Base-by-base conservation (phyloP, 2,888 invertebrate genomes). In the Drosophila atripex region DNA sequence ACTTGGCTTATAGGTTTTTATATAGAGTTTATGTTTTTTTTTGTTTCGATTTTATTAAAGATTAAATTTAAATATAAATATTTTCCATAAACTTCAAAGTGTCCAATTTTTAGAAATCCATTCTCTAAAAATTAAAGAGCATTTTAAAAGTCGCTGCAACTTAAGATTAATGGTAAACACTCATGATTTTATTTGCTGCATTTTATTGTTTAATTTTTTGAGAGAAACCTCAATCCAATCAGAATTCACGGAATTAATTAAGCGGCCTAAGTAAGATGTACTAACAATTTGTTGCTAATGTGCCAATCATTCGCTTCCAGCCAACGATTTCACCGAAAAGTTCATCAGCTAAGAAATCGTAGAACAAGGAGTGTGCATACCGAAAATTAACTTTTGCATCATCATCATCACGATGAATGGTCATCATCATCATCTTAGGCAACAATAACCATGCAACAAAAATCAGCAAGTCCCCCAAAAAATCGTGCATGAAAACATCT, bases 241-340 rank as follows among this genome's bases (percentile, higher is more conserved):
- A 66, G 70, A 68, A 75, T 60, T 65, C 58, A 68, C 55, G 52
- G 60, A 75, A 75, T 80, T 79, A 78, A 82, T 73, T 78, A 77
- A 78, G 71, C 57, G 71, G 53, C 80, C 82, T 82, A 86, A 88
- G 73, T 88, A 80, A 88, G 88, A 84, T 83, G 86, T 86, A 88
- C 77, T 75, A 76, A 82, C 84, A 80, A 86, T 82, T 86, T 80
- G 59, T 71, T 68, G 78, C 76, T 83, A 77, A 83, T 83, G 83
- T 80, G 78, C 80, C 88, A 85, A 78, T 80, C 78, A 83, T 61
- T 73, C 54, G 60, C 74, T 71, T 70, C 38, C 49, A 52, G 45
- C 63, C 72, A 8, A 16, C 46, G 38, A 25, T 8, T 46, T 35
- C 56, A 23, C 46, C 73, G 47, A 73, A 77, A 73, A 71, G 65